Evolutionary conservation across 2,113 vertebrate genomes (phyloP).

Genomic region (Gadus macrocephalus): DNA sequence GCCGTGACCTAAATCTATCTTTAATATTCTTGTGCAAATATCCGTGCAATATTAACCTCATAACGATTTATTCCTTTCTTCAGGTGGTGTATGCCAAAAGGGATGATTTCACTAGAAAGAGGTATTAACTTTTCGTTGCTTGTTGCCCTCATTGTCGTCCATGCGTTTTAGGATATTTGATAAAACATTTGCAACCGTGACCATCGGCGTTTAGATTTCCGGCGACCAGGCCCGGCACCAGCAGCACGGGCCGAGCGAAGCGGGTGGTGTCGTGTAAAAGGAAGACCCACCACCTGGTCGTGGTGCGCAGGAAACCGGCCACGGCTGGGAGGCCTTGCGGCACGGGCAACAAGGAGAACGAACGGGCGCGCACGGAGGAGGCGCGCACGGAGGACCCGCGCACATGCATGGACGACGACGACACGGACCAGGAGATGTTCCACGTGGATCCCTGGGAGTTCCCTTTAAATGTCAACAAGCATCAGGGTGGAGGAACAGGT

Average conservation of each 20-base stretch:
- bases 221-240: constrained; percentile 42
- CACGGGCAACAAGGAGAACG: constrained; percentile 89
- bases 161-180: background rate
- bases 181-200: background rate
- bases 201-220: constrained; percentile 43
- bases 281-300: constrained; percentile 58
- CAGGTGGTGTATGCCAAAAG: constrained; percentile 48
- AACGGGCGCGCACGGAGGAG: constrained; percentile 72
- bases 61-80: background rate
- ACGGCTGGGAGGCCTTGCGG: constrained; percentile 63
- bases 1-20: background rate
- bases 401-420: too few relatives aligned
- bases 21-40: background rate
- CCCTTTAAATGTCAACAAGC: constrained; percentile 69
- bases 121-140: constrained; percentile 20
- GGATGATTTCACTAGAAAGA: constrained; percentile 53
- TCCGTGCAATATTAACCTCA: background rate
- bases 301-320: constrained; percentile 53
- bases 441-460: constrained; percentile 68
- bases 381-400: constrained; percentile 66
- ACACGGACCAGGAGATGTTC: constrained; percentile 65
- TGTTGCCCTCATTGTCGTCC: background rate
- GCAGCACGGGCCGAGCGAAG: constrained; percentile 54
- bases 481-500: constrained; percentile 69
- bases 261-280: constrained; percentile 66